A percentile compares a stretch with the other conserved stretches of the same genome.
phyloP scores from a whole-genome alignment of 2,888 invertebrate genomes.

The Nymphalis polychloros region DNA sequence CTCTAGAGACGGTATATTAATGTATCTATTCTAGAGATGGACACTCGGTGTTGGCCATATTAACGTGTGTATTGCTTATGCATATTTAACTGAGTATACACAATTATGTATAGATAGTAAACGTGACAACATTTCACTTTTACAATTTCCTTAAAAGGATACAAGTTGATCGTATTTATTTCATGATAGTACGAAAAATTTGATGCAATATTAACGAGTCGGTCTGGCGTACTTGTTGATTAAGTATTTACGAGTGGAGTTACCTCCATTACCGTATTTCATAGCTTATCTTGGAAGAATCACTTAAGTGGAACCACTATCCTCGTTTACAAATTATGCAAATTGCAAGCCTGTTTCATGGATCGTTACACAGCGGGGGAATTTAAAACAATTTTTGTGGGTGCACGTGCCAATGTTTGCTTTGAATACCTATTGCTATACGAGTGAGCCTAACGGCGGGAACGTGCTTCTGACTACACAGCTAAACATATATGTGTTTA shows the following conservation, averaged over 20 bases:
- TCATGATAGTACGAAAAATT: background rate
- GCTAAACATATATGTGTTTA: background rate
- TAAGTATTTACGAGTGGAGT: slow-evolving; percentile 27
- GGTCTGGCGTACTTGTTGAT: slow-evolving; percentile 32
- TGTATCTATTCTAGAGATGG: too few species aligned
- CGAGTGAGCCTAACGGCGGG: slow-evolving; percentile 44
- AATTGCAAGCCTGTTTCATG: slow-evolving; percentile 46
- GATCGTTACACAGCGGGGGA: slow-evolving; percentile 44
- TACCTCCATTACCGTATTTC: slow-evolving; percentile 30
- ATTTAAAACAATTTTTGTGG: slow-evolving; percentile 62
- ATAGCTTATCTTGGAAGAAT: slow-evolving; percentile 39
- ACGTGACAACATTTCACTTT: too few species aligned
- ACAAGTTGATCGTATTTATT: too few species aligned
- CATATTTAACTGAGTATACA: too few species aligned
- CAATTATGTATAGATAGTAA: too few species aligned
- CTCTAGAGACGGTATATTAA: too few species aligned
- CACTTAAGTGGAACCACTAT: slow-evolving; percentile 40
- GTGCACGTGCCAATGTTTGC: slow-evolving; percentile 58
- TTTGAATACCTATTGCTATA: slow-evolving; percentile 47
- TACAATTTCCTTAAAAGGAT: too few species aligned
- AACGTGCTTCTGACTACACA: slow-evolving; percentile 46
- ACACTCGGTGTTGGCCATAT: too few species aligned
- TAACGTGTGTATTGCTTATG: too few species aligned
- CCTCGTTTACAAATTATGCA: slow-evolving; percentile 47
- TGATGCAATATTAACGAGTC: slow-evolving; percentile 11